Conservation (phyloP, 2,113 vertebrate species). For the Choloepus hoffmanni region DNA sequence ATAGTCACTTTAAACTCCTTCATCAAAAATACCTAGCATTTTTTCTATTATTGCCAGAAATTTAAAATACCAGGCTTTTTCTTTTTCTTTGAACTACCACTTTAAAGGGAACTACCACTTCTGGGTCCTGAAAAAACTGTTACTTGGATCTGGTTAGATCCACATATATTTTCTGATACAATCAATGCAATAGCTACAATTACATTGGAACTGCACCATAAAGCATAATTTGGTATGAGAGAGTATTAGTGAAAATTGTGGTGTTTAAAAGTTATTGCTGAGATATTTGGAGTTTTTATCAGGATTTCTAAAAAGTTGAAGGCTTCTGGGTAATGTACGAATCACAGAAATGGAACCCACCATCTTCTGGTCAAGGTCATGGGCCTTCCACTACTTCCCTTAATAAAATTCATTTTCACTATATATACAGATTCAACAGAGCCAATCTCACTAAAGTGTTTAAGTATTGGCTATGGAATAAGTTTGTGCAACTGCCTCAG, state of each 20-base stretch:
- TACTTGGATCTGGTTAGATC: conserved; percentile 62
- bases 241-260: conserved; percentile 51
- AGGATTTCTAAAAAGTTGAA: conserved; percentile 44
- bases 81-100: conserved; percentile 65
- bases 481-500: not conserved
- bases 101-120: conserved; percentile 68
- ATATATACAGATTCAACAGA: not conserved
- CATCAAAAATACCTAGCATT: conserved; percentile 72
- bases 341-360: conserved; percentile 8
- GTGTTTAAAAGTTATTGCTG: conserved; percentile 60
- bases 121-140: conserved; percentile 2
- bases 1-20: conserved; percentile 75
- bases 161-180: conserved; percentile 40
- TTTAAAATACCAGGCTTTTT: conserved; percentile 68
- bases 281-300: conserved; percentile 49
- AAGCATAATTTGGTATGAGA: conserved; percentile 53
- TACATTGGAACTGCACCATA: not conserved
- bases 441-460: not conserved
- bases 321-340: conserved; percentile 29
- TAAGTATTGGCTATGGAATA: not conserved
- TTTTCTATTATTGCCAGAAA: conserved; percentile 77
- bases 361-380: conserved; percentile 38
- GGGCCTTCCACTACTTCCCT: not conserved
- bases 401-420: conserved; percentile 24
- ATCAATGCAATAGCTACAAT: conserved; percentile 59